These are phyloP conservation scores for Deilephila porcellus DNA, from an alignment of 2,888 invertebrate species.

Conservation along the genomic window DNA sequence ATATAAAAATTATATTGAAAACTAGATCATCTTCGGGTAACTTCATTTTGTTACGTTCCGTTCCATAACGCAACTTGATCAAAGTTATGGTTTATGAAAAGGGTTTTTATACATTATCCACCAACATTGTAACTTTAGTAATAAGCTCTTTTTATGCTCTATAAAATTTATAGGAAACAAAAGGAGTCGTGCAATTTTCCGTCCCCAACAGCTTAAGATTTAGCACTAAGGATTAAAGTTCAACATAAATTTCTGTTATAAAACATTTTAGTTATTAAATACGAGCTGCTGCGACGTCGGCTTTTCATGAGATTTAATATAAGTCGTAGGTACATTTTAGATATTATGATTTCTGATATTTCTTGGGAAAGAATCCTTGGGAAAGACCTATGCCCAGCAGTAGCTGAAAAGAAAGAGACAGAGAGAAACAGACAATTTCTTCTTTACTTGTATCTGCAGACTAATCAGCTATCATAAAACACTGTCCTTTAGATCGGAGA, in stretches of 20 bases:
- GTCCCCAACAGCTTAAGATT: constrained; percentile 10
- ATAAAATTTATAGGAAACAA: constrained; percentile 5
- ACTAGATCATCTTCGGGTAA: too few species aligned
- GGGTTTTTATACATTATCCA: neutral
- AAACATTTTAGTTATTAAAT: constrained; percentile 16
- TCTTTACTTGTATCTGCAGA: too few species aligned
- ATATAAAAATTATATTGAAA: too few species aligned
- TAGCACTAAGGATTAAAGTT: constrained; percentile 15
- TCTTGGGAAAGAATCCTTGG: too few species aligned
- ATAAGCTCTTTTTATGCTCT: neutral
- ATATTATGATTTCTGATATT: too few species aligned
- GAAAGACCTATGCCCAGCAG: too few species aligned
- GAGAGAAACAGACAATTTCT: too few species aligned
- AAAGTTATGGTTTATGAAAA: neutral
- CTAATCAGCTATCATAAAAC: too few species aligned
- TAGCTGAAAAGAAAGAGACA: too few species aligned
- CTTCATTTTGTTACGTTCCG: neutral
- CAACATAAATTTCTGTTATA: constrained; percentile 6
- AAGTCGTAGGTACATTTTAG: neutral
- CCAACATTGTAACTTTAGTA: neutral
- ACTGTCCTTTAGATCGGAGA: too few species aligned
- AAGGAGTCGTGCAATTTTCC: neutral
- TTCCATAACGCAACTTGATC: neutral
- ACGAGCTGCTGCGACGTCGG: neutral
- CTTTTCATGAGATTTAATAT: neutral